Percentiles rank a stretch among this genome's conserved stretches.
These are phyloP conservation scores for Coluber constrictor DNA, from an alignment of 2,797 vertebrate genomes.

Conservation along the genomic window DNA sequence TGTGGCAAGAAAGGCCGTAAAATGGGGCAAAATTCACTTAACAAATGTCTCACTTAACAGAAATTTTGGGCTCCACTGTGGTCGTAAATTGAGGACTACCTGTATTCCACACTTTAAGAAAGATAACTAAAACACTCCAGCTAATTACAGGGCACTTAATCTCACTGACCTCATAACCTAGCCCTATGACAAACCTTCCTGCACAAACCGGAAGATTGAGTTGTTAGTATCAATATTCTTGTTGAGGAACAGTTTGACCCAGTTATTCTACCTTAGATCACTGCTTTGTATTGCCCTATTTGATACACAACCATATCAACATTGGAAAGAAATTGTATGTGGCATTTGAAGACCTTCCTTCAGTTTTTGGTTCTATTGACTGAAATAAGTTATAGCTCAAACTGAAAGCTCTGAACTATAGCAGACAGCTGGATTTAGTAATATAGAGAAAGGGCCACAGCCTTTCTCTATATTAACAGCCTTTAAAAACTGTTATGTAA, in stretches of 20 bases:
- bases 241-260: not conserved
- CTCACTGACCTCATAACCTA: not conserved
- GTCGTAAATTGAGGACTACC: not conserved
- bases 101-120: not conserved
- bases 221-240: not conserved
- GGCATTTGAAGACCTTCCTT: not conserved
- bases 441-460: not conserved
- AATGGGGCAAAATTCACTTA: not conserved
- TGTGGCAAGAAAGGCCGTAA: not conserved
- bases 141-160: not conserved
- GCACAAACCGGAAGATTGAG: not conserved
- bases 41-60: not conserved
- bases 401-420: not conserved
- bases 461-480: not conserved
- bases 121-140: not conserved
- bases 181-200: not conserved
- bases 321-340: not conserved
- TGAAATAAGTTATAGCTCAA: not conserved
- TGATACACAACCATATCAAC: not conserved
- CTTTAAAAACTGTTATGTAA: not conserved
- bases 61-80: not conserved
- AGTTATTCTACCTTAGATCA: not conserved
- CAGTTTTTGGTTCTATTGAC: not conserved
- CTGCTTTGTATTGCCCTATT: not conserved
- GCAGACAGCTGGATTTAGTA: not conserved